Evolutionary conservation across 2,888 invertebrate genomes (phyloP), one percentile per base, ranked within the genome.

Genomic region (Asteroscopus sphinx): DNA sequence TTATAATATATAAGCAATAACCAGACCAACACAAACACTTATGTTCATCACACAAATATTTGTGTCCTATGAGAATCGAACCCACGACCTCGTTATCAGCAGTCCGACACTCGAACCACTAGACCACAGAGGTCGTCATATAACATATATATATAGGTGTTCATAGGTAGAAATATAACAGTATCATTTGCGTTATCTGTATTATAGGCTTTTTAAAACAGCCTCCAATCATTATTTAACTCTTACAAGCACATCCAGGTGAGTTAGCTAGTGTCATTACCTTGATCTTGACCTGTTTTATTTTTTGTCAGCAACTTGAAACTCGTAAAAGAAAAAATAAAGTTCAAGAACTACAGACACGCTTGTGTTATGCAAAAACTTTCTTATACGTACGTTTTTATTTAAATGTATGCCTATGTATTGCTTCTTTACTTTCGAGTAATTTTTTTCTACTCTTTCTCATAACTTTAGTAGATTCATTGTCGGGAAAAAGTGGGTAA

Each of bases 231-330:
- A 28, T 5, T 6, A 28, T 28, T 9, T 9, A 9, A 6, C 6
- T 11, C 28, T 44, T 9, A 2, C 52, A 53, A 52, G 54, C 45
- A 32, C 40, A 52, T 6, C 53, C 64, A 25, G 17, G 12, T 3
- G 6, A 6, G 0, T 6, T 21, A 16, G 11, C 53, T 64, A 74
- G 67, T 65, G 39, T 3, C 0, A 7, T 51, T 46, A 64, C 83
- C 85, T 83, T 83, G 83, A 77, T 77, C 79, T 73, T 83, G 81
- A 77, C 79, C 79, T 69, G 61, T 79, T 81, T 78, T 79, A 75
- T 60, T 82, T 81, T 82, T 84, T 80, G 73, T 58, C 61, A 28
- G 77, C 66, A 77, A 79, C 65, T 56, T 59, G 52, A 79, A 51
- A 66, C 74, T 37, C 36, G 51, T 33, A 16, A 17, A 26, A 47